Base-by-base conservation (phyloP, 2,113 vertebrate genomes). In the Malurus melanocephalus region DNA sequence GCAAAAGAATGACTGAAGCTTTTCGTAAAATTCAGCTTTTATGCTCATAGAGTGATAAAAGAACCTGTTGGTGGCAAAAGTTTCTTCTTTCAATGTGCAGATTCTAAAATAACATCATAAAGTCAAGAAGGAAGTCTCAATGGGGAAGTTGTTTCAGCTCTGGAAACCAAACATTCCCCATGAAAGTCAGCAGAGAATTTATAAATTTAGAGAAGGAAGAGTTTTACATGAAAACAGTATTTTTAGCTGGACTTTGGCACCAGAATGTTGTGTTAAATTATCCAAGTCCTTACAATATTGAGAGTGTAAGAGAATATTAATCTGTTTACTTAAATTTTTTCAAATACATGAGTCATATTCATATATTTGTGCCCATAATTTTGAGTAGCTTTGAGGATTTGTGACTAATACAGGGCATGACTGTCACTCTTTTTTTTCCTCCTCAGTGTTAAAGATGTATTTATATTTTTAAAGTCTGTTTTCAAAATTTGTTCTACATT, bases 281-380 rank as follows among this genome's bases (percentile, higher is more conserved):
- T 86, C 45, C 52, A 92, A 79, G 80, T 56, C 24, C 35, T 77
- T 84, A 43, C 81, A 86, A 77, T 86, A 82, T 46, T 80, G 57
- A 60, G 40, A 88, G 51, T 35, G 61, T 73, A 16, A 73, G 56
- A 75, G 85, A 91, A 68, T 45, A 64, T 40, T 67, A 40, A 16
- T 92, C 45, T 84, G 22, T 62, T 42, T 28, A 60, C 40, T 92
- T 92, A 43, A 49, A 33, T 88, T 94, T 94, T 94, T 89, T 85
- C 64, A 49, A 81, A n/a, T 45, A 38, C 9, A 43, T 77, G 73
- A 94, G 33, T 76, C 79, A 78, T 21, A 76, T 30, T 61, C 48
- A 38, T 24, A 48, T 65, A 59, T 76, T 93, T 83, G 26, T 62
- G 46, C 28, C 9, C 10, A 32, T 53, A 64, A 82, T 84, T 90